Conservation (phyloP, 1,140 invertebrate species). For the Sitophilus oryzae region DNA sequence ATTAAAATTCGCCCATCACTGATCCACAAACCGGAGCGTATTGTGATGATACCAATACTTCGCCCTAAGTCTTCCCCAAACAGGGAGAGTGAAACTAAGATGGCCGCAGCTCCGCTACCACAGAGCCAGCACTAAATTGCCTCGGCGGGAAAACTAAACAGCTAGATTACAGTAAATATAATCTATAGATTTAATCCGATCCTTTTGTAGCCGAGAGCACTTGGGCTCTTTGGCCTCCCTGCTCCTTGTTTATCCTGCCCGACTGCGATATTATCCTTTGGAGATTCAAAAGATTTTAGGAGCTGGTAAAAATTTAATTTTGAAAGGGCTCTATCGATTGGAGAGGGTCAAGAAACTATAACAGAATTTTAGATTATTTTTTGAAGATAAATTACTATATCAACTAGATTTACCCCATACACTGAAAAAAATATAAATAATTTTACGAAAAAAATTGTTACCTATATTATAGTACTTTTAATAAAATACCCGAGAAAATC, state of each 20-base stretch:
- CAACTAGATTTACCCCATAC: too few relatives aligned
- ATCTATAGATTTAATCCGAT: background rate
- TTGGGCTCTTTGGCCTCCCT: background rate
- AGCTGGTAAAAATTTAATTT: background rate
- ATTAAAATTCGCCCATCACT: too few relatives aligned
- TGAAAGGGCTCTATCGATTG: background rate
- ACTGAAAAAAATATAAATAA: too few relatives aligned
- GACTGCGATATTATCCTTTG: too few relatives aligned
- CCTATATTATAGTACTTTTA: too few relatives aligned
- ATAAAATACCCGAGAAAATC: too few relatives aligned
- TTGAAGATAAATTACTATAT: background rate
- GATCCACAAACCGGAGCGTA: too few relatives aligned
- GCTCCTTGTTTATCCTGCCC: background rate
- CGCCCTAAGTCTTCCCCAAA: too few relatives aligned
- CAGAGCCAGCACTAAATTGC: background rate
- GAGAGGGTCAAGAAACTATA: background rate
- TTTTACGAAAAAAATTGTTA: too few relatives aligned
- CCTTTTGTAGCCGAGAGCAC: background rate
- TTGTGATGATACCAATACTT: too few relatives aligned
- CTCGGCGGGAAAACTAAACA: background rate
- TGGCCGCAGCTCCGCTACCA: too few relatives aligned
- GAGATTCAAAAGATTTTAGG: background rate
- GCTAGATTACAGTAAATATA: background rate
- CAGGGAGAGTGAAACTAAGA: too few relatives aligned
- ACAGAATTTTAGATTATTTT: background rate